Conservation (phyloP, 2,797 vertebrate species). For the Selene dorsalis region DNA sequence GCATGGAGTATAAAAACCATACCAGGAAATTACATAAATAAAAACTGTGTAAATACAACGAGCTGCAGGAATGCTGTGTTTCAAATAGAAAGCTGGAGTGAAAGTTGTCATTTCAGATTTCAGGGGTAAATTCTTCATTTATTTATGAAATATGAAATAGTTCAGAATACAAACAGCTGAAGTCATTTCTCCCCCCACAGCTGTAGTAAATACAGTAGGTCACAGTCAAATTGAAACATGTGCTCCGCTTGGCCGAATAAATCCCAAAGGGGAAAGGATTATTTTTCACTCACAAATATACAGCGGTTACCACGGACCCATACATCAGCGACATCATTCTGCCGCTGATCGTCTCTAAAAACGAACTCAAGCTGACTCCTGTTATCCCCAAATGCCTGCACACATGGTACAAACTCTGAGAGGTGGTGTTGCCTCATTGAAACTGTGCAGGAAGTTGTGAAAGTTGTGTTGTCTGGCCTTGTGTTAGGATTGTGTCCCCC, state of each 20-base stretch:
- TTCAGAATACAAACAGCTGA: constrained; percentile 69
- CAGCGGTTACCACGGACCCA: constrained; percentile 35
- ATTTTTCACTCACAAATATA: constrained; percentile 49
- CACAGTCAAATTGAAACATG: constrained; percentile 68
- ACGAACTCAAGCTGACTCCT: constrained; percentile 46
- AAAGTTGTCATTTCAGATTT: constrained; percentile 42
- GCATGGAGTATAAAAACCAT: neutral
- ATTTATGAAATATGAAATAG: constrained; percentile 50
- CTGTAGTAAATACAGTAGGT: constrained; percentile 76
- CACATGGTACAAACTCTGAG: constrained; percentile 25
- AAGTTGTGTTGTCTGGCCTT: constrained; percentile 52
- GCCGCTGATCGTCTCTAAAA: constrained; percentile 36
- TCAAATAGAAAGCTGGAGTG: neutral
- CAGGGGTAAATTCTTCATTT: constrained; percentile 26
- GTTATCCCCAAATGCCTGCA: constrained; percentile 48
- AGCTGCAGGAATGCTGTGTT: neutral
- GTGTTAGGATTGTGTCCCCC: constrained; percentile 34
- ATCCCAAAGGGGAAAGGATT: constrained; percentile 45
- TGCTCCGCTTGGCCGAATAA: constrained; percentile 61
- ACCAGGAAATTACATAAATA: constrained; percentile 34
- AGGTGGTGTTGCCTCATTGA: constrained; percentile 46
- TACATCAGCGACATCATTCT: constrained; percentile 35
- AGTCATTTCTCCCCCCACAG: constrained; percentile 66
- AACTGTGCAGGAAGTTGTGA: constrained; percentile 61
- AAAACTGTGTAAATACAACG: constrained; percentile 45